Evolutionary conservation across 2,113 vertebrate species (phyloP).

Genomic region (Strix aluco): DNA sequence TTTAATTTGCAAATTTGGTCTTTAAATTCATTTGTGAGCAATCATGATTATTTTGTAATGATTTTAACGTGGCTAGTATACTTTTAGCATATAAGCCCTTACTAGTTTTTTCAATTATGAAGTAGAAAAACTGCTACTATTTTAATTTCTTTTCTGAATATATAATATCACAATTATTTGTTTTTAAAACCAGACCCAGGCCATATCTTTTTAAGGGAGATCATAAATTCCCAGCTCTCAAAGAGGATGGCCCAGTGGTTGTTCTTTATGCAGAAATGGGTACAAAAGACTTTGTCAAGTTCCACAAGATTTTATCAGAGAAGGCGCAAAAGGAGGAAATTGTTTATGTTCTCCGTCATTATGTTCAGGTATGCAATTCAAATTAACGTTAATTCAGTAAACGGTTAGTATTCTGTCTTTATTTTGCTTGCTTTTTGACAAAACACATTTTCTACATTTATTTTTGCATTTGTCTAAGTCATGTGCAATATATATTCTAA

Average conservation of each 20-base stretch:
- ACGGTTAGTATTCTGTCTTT: background rate
- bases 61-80: background rate
- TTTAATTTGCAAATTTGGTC: background rate
- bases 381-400: background rate
- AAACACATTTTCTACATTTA: background rate
- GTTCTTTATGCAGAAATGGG: conserved; percentile 96
- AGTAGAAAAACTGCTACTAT: background rate
- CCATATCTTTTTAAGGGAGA: conserved; percentile 91
- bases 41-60: background rate
- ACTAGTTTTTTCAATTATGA: background rate
- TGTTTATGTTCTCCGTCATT: conserved; percentile 91
- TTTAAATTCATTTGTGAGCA: background rate
- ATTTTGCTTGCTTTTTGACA: background rate
- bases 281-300: conserved; percentile 87
- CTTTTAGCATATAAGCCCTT: background rate
- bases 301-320: conserved; percentile 88
- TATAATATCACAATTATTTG: background rate
- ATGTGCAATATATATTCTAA: background rate
- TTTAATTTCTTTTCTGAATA: background rate
- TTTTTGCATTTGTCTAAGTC: background rate
- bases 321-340: conserved; percentile 83
- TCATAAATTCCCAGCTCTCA: conserved; percentile 85
- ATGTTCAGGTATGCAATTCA: conserved; percentile 82
- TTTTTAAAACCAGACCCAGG: conserved; percentile 81
- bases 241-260: conserved; percentile 82